phyloP scores from a whole-genome alignment of 2,888 invertebrate species.

The Brachypalpus laphriformis region DNA sequence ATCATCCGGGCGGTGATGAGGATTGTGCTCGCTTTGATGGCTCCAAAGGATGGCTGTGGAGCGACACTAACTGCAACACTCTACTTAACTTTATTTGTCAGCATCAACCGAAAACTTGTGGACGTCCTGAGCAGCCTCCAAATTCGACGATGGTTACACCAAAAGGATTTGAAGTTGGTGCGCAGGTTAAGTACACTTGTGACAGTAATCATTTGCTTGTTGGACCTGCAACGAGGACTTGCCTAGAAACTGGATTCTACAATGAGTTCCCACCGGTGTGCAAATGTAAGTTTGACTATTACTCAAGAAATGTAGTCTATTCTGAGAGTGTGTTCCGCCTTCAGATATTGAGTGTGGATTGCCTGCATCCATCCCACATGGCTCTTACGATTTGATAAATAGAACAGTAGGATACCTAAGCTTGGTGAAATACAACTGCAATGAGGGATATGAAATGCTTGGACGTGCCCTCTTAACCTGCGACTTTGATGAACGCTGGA shows the following conservation, averaged over 20 bases:
- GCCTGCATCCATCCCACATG: conserved; percentile 93
- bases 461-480: conserved; percentile 93
- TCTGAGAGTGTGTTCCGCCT: background rate
- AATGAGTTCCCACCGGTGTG: conserved; percentile 97
- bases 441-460: conserved; percentile 92
- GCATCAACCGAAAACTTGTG: conserved; percentile 95
- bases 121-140: conserved; percentile 95
- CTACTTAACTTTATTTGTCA: conserved; percentile 95
- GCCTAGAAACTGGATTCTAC: conserved; percentile 95
- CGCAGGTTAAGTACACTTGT: conserved; percentile 92
- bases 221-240: conserved; percentile 92
- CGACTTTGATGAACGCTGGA: conserved; percentile 96
- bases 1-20: conserved; percentile 91
- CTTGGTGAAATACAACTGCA: conserved; percentile 92
- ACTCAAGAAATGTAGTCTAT: background rate
- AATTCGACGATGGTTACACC: conserved; percentile 93
- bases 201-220: conserved; percentile 93
- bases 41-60: conserved; percentile 97
- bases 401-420: conserved; percentile 94
- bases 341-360: conserved; percentile 94
- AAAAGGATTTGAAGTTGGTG: conserved; percentile 90
- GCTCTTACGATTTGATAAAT: conserved; percentile 91
- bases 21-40: conserved; percentile 96
- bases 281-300: conserved; percentile 87
- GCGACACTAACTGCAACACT: conserved; percentile 93